A percentile compares a stretch with the other conserved stretches of the same genome.
Conservation (phyloP, 2,113 vertebrate genomes). For the Saguinus midas region DNA sequence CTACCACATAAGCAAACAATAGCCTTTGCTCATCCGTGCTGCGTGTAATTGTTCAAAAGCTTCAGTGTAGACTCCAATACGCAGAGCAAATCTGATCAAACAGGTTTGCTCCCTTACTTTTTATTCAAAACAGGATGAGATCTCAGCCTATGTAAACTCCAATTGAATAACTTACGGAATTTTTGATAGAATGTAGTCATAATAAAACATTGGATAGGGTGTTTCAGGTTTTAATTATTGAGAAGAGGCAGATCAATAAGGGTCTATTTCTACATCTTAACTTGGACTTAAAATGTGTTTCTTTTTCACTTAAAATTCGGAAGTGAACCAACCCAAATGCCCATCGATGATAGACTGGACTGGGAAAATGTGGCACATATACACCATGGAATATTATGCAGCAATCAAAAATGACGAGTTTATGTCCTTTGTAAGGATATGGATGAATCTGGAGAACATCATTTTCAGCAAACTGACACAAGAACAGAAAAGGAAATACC, state of each 20-base stretch:
- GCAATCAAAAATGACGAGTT: too few species aligned
- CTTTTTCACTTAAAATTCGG: slow-evolving; percentile 17
- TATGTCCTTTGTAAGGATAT: too few species aligned
- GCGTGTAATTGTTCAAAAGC: slow-evolving; percentile 86
- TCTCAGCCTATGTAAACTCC: slow-evolving; percentile 83
- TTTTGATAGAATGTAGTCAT: neutral
- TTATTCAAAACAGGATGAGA: slow-evolving; percentile 80
- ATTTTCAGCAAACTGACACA: too few species aligned
- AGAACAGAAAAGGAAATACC: too few species aligned
- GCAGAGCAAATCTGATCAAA: slow-evolving; percentile 86
- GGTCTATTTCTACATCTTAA: neutral
- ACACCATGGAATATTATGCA: too few species aligned
- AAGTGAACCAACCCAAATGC: neutral
- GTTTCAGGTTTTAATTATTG: slow-evolving; percentile 41
- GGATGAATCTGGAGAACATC: too few species aligned
- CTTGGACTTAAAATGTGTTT: slow-evolving; percentile 10
- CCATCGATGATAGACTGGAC: too few species aligned
- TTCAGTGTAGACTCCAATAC: slow-evolving; percentile 86
- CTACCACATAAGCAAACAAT: slow-evolving; percentile 90
- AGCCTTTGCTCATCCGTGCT: slow-evolving; percentile 85
- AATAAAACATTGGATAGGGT: neutral
- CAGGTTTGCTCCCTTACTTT: slow-evolving; percentile 84
- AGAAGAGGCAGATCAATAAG: slow-evolving; percentile 13
- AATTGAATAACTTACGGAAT: slow-evolving; percentile 37
- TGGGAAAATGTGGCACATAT: too few species aligned